phyloP scores from a whole-genome alignment of 2,113 vertebrate species.

The Podarcis cretensis region DNA sequence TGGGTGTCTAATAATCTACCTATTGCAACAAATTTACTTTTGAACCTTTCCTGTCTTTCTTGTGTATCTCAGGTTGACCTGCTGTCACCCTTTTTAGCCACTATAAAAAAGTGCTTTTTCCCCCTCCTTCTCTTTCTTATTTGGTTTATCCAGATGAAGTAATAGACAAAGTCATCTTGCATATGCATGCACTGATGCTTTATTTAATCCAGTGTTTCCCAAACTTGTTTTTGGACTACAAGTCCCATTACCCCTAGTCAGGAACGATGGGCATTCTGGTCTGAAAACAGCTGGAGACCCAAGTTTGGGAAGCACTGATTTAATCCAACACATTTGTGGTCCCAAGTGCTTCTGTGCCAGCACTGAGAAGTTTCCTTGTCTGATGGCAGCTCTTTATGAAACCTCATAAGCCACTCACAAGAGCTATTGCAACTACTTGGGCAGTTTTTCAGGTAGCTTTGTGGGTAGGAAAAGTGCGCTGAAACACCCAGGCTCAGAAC shows the following conservation, averaged over 20 bases:
- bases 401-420: background rate
- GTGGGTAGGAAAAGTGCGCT: background rate
- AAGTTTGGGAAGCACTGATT: too few species aligned
- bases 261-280: too few species aligned
- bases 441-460: background rate
- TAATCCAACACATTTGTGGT: background rate
- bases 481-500: too few species aligned
- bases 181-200: background rate
- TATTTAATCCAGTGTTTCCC: background rate
- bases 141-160: background rate
- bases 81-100: background rate
- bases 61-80: background rate
- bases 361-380: background rate
- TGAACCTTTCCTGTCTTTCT: background rate
- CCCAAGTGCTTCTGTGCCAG: background rate
- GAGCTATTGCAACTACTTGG: background rate
- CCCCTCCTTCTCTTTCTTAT: too few species aligned
- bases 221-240: too few species aligned
- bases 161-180: background rate
- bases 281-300: too few species aligned
- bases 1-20: background rate
- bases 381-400: background rate
- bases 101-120: background rate
- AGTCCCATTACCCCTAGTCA: too few species aligned
- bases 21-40: background rate